Evolutionary conservation across 2,797 vertebrate species (phyloP), one percentile per base, ranked within the genome.

Genomic region (Prunella strophiata): DNA sequence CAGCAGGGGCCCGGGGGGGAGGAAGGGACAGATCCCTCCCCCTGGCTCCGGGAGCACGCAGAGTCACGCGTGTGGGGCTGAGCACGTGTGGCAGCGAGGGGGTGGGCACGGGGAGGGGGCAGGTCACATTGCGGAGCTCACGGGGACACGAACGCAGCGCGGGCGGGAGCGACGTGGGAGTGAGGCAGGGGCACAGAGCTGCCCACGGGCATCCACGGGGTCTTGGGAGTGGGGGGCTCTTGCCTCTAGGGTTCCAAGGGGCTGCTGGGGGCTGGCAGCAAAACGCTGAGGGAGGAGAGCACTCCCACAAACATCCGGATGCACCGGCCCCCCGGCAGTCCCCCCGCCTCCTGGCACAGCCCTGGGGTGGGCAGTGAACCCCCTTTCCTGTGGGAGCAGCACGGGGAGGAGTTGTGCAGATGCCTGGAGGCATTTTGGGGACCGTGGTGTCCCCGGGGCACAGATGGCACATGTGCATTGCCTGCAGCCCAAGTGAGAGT

Each of bases 11-110:
- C 15, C 5, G 65, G n/a, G 9, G 45, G 34, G 10, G 66, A 48
- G 73, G 57, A 76, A 36, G 68, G 82, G 45, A 8, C 4, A 6
- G 66, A 61, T 48, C 26, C 54, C 45, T 80, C 42, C 85, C 58
- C 43, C 52, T 0, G 1, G 50, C 58, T 42, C 20, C 0, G 0
- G 75, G 73, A 90, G 78, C 92, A 61, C 0, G 2, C 42, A 30
- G 23, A 86, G 92, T 91, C 93, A 89, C 17, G 8, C 23, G 16
- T 79, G 88, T 61, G 89, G 76, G 93, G 91, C 23, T 88, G 93
- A 91, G 61, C 92, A 94, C 45, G 10, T 29, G 25, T 90, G 91
- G 65, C 85, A 74, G 61, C 0, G 3, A 30, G 80, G 70, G 76
- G 48, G 67, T 81, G 89, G 84, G 79, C 4, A 2, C 4, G 3